Base-by-base conservation (phyloP, 2,113 vertebrate genomes). In the Poecilia latipinna region DNA sequence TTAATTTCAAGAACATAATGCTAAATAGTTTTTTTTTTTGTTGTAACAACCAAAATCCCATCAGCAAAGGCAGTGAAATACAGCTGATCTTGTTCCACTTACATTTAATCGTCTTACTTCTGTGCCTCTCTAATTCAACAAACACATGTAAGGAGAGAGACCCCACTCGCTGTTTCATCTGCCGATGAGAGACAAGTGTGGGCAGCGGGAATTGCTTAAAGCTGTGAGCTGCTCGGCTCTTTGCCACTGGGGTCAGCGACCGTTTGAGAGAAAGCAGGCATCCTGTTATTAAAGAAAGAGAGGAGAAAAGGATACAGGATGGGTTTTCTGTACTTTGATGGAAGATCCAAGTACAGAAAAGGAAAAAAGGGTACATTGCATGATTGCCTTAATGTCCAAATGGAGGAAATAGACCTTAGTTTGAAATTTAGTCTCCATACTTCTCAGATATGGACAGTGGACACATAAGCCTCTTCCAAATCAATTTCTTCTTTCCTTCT, bases 201-300 rank as follows among this genome's bases (percentile, higher is more conserved):
- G 66, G 60, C 63, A 83, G 77, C 37, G 51, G 72, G 71, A 87
- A 84, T 88, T 39, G 71, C 79, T 83, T 72, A 54, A 86, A 86
- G 76, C 90, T 85, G 42, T 42, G 4, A 78, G 71, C 73, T 39
- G 72, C 79, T 79, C 61, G 54, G 63, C 65, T 78, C 71, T 77
- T 35, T 75, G 69, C 68, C 82, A 81, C 73, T 68, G 81, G 89
- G 87, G 75, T 85, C 83, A 79, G 67, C 66, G 35, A 73, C 76
- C 72, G 39, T 78, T 65, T 48, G 80, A 83, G 73, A 83, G 72
- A 89, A 79, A 86, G 44, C 78, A 54, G 68, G 80, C 86, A 80
- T 92, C 78, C 82, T 90, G 86, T 91, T 87, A 70, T 85, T 86
- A 80, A 83, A 80, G 79, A 84, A 65, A 73, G 61, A 60, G 57